Base-by-base conservation (phyloP, 2,888 invertebrate species). In the Sarcophaga subvicina region DNA sequence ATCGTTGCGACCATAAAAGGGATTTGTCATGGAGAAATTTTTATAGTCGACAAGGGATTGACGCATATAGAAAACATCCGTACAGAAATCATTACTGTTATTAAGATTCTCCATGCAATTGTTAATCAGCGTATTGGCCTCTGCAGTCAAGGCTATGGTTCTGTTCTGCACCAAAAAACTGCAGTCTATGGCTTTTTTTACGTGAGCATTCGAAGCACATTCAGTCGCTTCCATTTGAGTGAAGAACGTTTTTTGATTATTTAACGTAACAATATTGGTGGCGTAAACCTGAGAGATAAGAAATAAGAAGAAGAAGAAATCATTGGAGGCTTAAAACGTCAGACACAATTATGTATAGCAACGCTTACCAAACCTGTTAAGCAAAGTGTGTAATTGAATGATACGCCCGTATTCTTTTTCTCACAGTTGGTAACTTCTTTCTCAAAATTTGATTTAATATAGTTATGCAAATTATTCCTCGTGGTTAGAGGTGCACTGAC, bases 1-100 rank as follows among this genome's bases (percentile, higher is more conserved):
- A 6, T 64, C 70, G 47, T 77, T 82, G 20, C 77, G 76, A 6
- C 86, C 85, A 64, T 77, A 75, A 25, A 88, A 85, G 2, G 88
- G 88, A 88, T 88, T 88, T 20, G 22, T 25, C 45, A 88, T 85
- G 1, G 82, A 78, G 14, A 62, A 72, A 77, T 81, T 85, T 8
- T 71, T 72, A 20, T 54, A 79, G 54, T 80, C 71, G 0, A 72
- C 25, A n/a, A 67, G 62, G 11, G 49, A 60, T 25, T 78, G 75
- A 22, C 20, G 60, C 71, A 80, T 75, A 85, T 75, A 49, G 20
- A 72, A 60, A 22, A 73, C 66, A 75, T 87, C 63, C 20, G 75
- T 37, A 62, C 83, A 86, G 37, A 64, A 49, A n/a, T 75, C 37
- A 49, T 79, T 59, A 67, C 82, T 81, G 25, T 63, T 47, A 25